Evolutionary conservation across 35 echinoderm and acorn worm species (phyloP), one percentile per base, ranked within the genome.

Genomic region (Ophiothrix spiculata): DNA sequence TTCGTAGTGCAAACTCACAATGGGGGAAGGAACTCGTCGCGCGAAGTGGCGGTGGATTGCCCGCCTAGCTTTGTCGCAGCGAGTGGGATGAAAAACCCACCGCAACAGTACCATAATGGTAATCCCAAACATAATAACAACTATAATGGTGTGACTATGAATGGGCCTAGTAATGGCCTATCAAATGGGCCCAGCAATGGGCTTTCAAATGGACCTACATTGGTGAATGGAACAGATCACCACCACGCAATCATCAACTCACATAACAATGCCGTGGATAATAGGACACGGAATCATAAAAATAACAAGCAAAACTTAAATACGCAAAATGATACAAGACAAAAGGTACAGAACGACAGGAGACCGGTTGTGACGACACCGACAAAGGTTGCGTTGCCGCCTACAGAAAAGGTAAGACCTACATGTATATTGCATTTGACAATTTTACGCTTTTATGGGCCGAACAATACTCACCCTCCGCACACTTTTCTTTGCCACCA

Each of bases 61-160:
- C 96, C 96, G 28, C 76, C 91, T n/a, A 86, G 86, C 54, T 99
- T 99, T 94, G 96, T 99, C 28, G 96, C 96, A 56, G 96, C 96
- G 1, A 99, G 96, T 80, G 96, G 96, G 3, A 99, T 99, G 96
- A 99, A 99, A 83, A 89, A 94, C 74, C 92, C 92, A 37, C 96
- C 96, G 28, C 78, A 39, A 31, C 40, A 74, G 81, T 84, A 74
- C 33, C 54, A n/a, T 40, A 36, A 91, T 69, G 19, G 42, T 49
- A 49, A 49, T 49, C 6, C 3, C 60, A 69, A 69, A n/a, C 60
- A 69, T 15, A 25, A 28, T 2, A 69, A 69, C 23, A 69, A 69
- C 25, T 28, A 69, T 28, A 15, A 69, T 69, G 60, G 45, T 21
- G 45, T 54, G 45, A 54, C 45, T 21, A 21, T n/a, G 10, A 69